phyloP scores from a whole-genome alignment of 2,797 vertebrate genomes.

The Falco berigora region DNA sequence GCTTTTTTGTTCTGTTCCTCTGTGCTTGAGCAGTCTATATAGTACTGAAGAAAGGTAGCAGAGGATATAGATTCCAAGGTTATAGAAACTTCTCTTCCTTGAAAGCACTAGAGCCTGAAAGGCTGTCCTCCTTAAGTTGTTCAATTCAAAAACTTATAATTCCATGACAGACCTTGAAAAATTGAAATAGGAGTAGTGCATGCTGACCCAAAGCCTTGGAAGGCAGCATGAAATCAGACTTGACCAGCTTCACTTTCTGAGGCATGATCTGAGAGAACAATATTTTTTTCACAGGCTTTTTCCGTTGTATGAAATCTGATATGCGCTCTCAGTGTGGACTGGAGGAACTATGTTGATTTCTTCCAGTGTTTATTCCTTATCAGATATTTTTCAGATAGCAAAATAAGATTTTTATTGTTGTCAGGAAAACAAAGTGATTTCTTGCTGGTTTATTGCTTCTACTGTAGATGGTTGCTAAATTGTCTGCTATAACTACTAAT shows the following conservation, averaged over 20 bases:
- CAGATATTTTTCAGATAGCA: conserved; percentile 4
- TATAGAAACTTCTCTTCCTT: neutral
- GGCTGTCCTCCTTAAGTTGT: conserved; percentile 32
- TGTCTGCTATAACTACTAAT: neutral
- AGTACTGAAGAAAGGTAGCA: neutral
- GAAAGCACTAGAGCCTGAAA: conserved; percentile 28
- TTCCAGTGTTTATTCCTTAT: neutral
- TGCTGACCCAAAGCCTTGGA: conserved; percentile 31
- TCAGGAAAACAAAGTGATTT: conserved; percentile 32
- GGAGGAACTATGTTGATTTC: neutral
- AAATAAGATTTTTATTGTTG: conserved; percentile 23
- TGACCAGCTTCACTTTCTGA: conserved; percentile 11
- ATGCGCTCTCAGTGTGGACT: neutral
- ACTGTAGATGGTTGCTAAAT: neutral
- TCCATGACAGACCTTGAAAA: conserved; percentile 46
- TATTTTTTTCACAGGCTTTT: neutral
- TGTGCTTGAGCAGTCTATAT: neutral
- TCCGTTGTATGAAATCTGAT: neutral
- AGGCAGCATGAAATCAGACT: conserved; percentile 11
- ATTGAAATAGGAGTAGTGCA: neutral
- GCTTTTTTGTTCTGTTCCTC: neutral
- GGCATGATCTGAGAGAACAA: neutral
- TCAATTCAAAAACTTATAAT: conserved; percentile 43
- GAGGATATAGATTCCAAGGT: neutral
- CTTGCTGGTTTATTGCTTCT: neutral